These are phyloP conservation scores for Uropsilus gracilis DNA, from an alignment of 2,113 vertebrate genomes.

Conservation along the genomic window DNA sequence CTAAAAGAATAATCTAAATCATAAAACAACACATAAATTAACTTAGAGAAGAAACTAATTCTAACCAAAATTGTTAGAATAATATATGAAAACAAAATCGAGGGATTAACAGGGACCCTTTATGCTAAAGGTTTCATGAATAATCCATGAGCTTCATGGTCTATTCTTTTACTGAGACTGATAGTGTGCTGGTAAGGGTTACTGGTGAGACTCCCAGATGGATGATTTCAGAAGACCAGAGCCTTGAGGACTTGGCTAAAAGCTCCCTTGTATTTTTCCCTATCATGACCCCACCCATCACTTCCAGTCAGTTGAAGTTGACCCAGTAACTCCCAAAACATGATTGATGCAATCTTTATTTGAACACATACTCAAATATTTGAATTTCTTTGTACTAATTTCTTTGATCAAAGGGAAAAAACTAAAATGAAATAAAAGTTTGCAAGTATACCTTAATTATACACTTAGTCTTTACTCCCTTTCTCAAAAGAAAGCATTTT, in stretches of 20 bases:
- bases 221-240: slow-evolving; percentile 30
- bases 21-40: too few relatives aligned
- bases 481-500: not conserved
- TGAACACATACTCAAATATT: slow-evolving; percentile 52
- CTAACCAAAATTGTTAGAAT: not conserved
- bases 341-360: slow-evolving; percentile 25
- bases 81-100: not conserved
- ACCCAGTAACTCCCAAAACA: not conserved
- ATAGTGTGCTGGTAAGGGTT: not conserved
- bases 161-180: not conserved
- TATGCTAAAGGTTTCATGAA: not conserved
- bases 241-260: not conserved
- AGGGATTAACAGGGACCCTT: not conserved
- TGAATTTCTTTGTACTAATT: slow-evolving; percentile 52
- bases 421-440: slow-evolving; percentile 14
- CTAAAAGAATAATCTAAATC: too few relatives aligned
- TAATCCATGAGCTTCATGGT: not conserved
- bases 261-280: not conserved
- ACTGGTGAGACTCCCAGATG: not conserved
- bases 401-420: slow-evolving; percentile 39
- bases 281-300: not conserved
- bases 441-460: slow-evolving; percentile 50
- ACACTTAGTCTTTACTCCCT: not conserved
- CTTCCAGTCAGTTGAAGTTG: slow-evolving; percentile 28
- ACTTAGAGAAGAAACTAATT: too few relatives aligned